Evolutionary conservation across 1,140 invertebrate genomes (phyloP).

Genomic region (Eufriesea mexicana): DNA sequence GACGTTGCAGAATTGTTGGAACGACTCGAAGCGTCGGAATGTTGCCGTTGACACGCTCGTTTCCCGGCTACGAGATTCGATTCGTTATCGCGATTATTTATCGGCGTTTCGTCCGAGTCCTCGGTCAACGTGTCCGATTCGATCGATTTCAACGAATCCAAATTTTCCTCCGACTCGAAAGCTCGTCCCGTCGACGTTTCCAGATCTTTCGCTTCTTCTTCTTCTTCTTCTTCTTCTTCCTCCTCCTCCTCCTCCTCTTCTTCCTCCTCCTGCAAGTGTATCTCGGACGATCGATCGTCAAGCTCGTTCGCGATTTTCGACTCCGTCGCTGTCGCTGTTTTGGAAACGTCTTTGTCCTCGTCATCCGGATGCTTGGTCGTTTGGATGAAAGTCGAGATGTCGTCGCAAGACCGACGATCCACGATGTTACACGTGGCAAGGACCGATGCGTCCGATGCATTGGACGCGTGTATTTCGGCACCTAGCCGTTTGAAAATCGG

Average conservation of each 20-base stretch:
- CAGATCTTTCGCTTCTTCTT: neutral
- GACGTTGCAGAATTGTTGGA: slow-evolving; percentile 77
- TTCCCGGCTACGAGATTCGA: slow-evolving; percentile 54
- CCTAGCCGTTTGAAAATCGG: slow-evolving; percentile 74
- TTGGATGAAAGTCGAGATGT: neutral
- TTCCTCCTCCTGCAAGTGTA: neutral
- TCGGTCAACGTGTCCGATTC: slow-evolving; percentile 80
- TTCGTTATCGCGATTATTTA: slow-evolving; percentile 41
- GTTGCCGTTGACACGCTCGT: slow-evolving; percentile 71
- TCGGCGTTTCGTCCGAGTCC: slow-evolving; percentile 75
- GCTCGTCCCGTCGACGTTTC: slow-evolving; percentile 7
- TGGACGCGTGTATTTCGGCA: slow-evolving; percentile 67
- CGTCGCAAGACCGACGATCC: neutral
- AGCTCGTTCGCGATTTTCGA: too few relatives aligned
- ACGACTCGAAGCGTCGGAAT: slow-evolving; percentile 76
- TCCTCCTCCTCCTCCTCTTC: neutral
- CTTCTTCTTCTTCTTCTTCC: neutral
- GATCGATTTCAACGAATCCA: slow-evolving; percentile 79
- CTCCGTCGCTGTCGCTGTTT: neutral
- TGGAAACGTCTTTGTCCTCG: neutral
- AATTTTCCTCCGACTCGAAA: slow-evolving; percentile 75
- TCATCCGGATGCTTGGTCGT: neutral
- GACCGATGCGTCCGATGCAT: slow-evolving; percentile 13
- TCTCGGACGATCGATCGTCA: neutral
- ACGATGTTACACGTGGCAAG: neutral